Percentiles rank a stretch among this genome's conserved stretches.
These are phyloP conservation scores for Sapajus apella DNA, from an alignment of 2,113 vertebrate species.

Conservation along the genomic window DNA sequence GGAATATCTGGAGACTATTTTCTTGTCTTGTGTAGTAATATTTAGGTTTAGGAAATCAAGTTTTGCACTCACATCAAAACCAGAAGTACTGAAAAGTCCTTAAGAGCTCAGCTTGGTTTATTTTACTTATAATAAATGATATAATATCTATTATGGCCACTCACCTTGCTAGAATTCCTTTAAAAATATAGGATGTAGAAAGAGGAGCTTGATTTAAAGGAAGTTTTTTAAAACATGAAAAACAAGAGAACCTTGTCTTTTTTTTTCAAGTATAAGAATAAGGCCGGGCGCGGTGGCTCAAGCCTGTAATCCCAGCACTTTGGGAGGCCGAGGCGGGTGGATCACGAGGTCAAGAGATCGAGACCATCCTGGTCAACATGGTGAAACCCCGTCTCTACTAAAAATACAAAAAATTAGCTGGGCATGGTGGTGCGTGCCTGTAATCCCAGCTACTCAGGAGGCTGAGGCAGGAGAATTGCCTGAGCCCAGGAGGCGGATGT, in stretches of 20 bases:
- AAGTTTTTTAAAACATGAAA: background rate
- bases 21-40: background rate
- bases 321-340: too few species aligned
- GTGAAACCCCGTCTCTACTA: too few species aligned
- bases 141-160: background rate
- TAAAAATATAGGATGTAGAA: background rate
- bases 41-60: slow-evolving; percentile 37
- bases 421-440: too few species aligned
- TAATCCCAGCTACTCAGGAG: too few species aligned
- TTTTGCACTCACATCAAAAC: slow-evolving; percentile 36
- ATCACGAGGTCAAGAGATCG: too few species aligned
- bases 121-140: slow-evolving; percentile 57
- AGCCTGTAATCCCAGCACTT: too few species aligned
- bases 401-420: too few species aligned
- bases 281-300: too few species aligned
- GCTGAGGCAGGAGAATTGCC: too few species aligned
- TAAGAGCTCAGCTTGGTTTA: slow-evolving; percentile 8
- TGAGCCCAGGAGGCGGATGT: too few species aligned
- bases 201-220: background rate
- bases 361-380: too few species aligned
- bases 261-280: background rate
- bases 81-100: slow-evolving; percentile 15
- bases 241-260: fast-evolving
- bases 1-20: background rate
- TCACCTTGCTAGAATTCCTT: background rate